Base-by-base conservation (phyloP, 2,888 invertebrate species). In the Helobdella robusta region DNA sequence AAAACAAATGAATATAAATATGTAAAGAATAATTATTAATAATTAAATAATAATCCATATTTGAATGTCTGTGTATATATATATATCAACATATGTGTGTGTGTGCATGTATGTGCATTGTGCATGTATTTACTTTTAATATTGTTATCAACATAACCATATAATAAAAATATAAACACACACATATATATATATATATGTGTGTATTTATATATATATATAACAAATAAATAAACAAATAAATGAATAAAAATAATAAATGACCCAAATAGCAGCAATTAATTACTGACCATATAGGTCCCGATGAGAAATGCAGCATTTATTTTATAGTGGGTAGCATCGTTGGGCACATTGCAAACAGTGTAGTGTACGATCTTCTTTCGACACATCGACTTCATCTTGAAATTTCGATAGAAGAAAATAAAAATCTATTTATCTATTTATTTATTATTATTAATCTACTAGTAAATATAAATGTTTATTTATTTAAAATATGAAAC, bases 231-330 rank as follows among this genome's bases (percentile, higher is more conserved):
- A 4, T 25, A 30, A 25, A 30, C 5, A 56, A 56, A n/a, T n/a
- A n/a, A n/a, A n/a, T n/a, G n/a, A n/a, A n/a, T n/a, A n/a, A n/a
- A n/a, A n/a, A n/a, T n/a, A n/a, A n/a, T n/a, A n/a, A n/a, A n/a
- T n/a, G n/a, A n/a, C n/a, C n/a, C n/a, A n/a, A n/a, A n/a, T n/a
- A n/a, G n/a, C n/a, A n/a, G n/a, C n/a, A n/a, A n/a, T n/a, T n/a
- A n/a, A n/a, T n/a, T 52, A 32, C 63, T 34, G n/a, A 66, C 62
- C 59, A 54, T 56, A 40, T 52, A 66, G 6, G 61, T 44, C n/a
- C 66, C 66, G 20, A 66, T 62, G n/a, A 66, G 46, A 35, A 66
- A 66, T 4, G 66, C 66, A 20, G 66, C 52, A 61, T 66, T 66
- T 20, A 66, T 62, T 40, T 34, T 52, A 40, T 56, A 62, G 32